phyloP scores from a whole-genome alignment of 1,140 invertebrate genomes.

The Cylas formicarius region DNA sequence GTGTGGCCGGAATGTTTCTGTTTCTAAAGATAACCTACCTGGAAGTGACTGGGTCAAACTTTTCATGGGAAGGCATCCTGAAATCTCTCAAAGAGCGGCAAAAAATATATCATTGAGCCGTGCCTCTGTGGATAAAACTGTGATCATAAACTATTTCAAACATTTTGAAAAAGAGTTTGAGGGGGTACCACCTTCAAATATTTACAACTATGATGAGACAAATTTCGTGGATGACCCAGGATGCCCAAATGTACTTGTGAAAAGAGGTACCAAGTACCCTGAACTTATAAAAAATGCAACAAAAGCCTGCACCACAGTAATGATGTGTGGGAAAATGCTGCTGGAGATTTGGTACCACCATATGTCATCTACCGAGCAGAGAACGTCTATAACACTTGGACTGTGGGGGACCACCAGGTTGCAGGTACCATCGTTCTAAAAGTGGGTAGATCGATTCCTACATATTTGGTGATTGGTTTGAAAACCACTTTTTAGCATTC shows the following conservation, averaged over 20 bases:
- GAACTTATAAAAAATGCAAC: constrained; percentile 38
- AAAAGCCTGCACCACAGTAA: constrained; percentile 30
- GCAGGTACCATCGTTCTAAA: too few species aligned
- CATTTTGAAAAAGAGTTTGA: constrained; percentile 3
- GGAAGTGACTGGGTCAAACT: too few species aligned
- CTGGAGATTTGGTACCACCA: constrained; percentile 28
- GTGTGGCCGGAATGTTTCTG: too few species aligned
- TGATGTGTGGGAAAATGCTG: constrained; percentile 27
- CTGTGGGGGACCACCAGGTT: constrained; percentile 32
- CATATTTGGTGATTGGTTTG: too few species aligned
- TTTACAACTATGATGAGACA: constrained; percentile 42
- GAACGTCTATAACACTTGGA: constrained; percentile 38
- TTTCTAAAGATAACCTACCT: too few species aligned
- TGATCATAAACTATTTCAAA: constrained; percentile 9
- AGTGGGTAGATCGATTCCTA: too few species aligned
- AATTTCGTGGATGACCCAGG: constrained; percentile 43
- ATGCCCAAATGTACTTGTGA: constrained; percentile 35
- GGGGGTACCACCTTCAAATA: constrained; percentile 26
- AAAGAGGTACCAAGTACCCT: constrained; percentile 37
- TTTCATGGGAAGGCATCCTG: too few species aligned
- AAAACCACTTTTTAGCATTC: too few species aligned
- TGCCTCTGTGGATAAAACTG: too few species aligned
- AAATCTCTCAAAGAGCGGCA: too few species aligned
- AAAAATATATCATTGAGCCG: too few species aligned
- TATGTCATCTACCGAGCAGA: too few species aligned